Conservation (phyloP, 2,797 vertebrate genomes). For the Anableps anableps region DNA sequence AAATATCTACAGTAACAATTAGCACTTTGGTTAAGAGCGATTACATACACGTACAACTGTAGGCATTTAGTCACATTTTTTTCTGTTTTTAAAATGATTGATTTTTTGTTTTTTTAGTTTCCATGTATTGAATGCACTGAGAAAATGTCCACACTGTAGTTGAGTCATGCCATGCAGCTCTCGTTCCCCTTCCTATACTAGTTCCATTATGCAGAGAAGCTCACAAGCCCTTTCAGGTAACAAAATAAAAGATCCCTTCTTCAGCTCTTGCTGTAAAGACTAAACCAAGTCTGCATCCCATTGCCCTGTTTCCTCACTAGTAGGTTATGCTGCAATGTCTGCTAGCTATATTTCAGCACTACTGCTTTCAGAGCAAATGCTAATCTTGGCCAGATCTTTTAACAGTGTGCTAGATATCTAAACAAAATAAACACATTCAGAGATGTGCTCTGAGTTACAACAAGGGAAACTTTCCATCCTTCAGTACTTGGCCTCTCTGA, state of each 20-base stretch:
- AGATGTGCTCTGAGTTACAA: conserved; percentile 65
- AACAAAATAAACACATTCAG: conserved; percentile 24
- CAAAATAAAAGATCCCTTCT: conserved; percentile 51
- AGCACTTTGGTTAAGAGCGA: conserved; percentile 46
- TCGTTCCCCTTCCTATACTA: conserved; percentile 14
- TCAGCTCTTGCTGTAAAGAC: conserved; percentile 46
- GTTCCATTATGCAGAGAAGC: conserved; percentile 39
- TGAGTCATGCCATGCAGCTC: conserved; percentile 7
- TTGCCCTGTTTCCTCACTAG: conserved; percentile 34
- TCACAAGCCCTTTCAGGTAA: conserved; percentile 60
- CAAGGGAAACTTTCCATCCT: conserved; percentile 67
- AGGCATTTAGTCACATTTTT: not conserved
- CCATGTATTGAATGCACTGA: conserved; percentile 3
- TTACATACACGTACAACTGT: conserved; percentile 22
- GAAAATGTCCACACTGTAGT: conserved; percentile 24
- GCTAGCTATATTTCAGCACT: conserved; percentile 53
- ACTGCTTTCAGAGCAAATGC: conserved; percentile 49
- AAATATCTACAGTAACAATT: conserved; percentile 63
- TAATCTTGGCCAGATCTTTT: conserved; percentile 47
- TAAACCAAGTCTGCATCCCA: conserved; percentile 53
- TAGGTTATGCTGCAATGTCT: conserved; percentile 33
- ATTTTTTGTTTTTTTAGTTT: conserved; percentile 38
- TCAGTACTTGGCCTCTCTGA: conserved; percentile 61
- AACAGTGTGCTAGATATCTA: conserved; percentile 47
- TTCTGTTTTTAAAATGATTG: conserved; percentile 43